phyloP scores from a whole-genome alignment of 2,113 vertebrate species.

The Hyaena hyaena region DNA sequence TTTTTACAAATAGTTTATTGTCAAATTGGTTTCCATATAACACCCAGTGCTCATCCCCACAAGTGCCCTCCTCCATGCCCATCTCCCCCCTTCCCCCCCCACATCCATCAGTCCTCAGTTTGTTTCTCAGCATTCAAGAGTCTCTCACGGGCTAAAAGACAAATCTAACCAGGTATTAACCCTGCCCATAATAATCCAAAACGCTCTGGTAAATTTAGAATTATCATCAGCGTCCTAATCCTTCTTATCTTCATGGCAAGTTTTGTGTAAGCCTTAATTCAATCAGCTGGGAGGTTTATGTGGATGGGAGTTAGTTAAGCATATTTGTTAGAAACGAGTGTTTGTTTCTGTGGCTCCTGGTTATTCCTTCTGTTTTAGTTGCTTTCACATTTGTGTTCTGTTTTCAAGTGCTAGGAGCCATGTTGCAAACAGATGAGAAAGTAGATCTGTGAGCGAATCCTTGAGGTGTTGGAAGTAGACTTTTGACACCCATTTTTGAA shows the following conservation, averaged over 20 bases:
- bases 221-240: neutral
- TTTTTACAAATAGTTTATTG: too few species aligned
- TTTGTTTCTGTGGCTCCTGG: neutral
- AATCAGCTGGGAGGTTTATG: neutral
- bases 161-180: neutral
- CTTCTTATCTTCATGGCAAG: neutral
- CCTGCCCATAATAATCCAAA: neutral
- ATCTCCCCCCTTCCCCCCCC: too few species aligned
- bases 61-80: too few species aligned
- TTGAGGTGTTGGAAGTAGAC: neutral
- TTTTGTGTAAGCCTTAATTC: neutral
- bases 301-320: neutral
- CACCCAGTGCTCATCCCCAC: too few species aligned
- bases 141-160: neutral
- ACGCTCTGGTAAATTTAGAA: neutral
- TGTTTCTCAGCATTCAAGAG: too few species aligned
- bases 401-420: neutral
- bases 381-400: neutral
- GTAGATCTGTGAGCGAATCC: neutral
- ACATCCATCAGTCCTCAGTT: too few species aligned
- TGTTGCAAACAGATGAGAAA: neutral
- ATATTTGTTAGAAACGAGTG: neutral
- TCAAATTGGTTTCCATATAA: too few species aligned
- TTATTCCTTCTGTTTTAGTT: neutral
- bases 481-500: neutral